These are phyloP conservation scores for Pocillopora meandrina DNA, from an alignment of 92 coral and sea anemone genomes.

Conservation along the genomic window DNA sequence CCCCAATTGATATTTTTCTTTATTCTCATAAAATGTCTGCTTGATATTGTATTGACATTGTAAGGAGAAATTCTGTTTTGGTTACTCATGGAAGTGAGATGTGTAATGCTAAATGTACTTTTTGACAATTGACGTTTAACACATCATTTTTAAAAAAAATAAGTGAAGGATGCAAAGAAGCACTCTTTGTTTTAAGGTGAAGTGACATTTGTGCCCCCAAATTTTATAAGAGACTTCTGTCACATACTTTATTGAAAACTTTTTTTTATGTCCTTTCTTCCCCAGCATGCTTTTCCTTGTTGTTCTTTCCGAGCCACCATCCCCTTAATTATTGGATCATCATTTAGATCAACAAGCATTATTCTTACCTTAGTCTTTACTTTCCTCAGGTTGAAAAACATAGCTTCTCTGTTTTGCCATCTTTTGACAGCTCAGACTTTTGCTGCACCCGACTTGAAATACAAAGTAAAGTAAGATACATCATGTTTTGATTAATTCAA, in stretches of 20 bases:
- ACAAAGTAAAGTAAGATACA: slow-evolving; percentile 55
- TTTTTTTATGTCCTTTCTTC: no score
- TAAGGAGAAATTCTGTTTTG: no score
- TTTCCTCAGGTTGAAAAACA: slow-evolving; percentile 28
- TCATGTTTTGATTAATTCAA: no score
- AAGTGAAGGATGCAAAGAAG: no score
- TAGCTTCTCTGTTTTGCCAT: slow-evolving; percentile 43
- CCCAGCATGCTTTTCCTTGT: neutral
- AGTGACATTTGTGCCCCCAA: no score
- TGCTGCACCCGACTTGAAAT: slow-evolving; percentile 67
- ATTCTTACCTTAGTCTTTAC: neutral
- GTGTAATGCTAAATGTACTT: neutral
- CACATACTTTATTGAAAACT: neutral
- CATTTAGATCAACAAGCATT: neutral
- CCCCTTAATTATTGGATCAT: neutral
- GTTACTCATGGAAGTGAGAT: neutral
- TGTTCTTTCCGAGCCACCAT: neutral
- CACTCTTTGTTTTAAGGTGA: no score
- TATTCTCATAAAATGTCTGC: no score
- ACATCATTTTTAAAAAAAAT: no score
- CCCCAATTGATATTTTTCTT: no score
- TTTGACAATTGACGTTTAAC: no score
- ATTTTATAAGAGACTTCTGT: no score
- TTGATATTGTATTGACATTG: neutral
- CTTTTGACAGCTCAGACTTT: slow-evolving; percentile 63